Evolutionary conservation across 2,113 vertebrate species (phyloP).

Genomic region (Tachysurus vachellii): DNA sequence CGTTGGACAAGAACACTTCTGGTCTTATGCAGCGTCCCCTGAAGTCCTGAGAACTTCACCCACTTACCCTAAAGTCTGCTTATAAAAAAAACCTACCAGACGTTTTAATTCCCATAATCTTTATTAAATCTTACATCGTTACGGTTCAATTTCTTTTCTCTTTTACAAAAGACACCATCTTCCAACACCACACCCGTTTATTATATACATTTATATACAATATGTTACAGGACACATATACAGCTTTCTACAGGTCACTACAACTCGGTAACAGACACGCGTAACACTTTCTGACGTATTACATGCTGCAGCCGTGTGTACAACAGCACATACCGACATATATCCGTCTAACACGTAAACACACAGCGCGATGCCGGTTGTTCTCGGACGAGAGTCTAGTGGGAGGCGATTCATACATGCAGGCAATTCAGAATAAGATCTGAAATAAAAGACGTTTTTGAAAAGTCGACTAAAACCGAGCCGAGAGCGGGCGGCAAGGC

Average conservation of each 20-base stretch:
- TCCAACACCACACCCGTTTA: constrained; percentile 29
- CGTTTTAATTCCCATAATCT: neutral
- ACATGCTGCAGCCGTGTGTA: constrained; percentile 6
- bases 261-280: neutral
- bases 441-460: neutral
- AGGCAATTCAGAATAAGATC: neutral
- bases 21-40: neutral
- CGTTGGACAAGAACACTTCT: too few relatives aligned
- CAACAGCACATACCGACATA: neutral
- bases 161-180: constrained; percentile 29
- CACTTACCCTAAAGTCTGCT: neutral
- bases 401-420: neutral
- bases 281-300: neutral
- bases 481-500: constrained; percentile 7
- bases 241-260: constrained; percentile 24
- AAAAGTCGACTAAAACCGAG: neutral
- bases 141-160: neutral
- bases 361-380: neutral
- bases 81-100: neutral
- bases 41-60: neutral
- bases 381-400: neutral
- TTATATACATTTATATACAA: constrained; percentile 48
- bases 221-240: constrained; percentile 33
- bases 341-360: neutral
- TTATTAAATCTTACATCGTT: neutral